Evolutionary conservation across 2,113 vertebrate species (phyloP), one percentile per base, ranked within the genome.

Genomic region (Salvator merianae): DNA sequence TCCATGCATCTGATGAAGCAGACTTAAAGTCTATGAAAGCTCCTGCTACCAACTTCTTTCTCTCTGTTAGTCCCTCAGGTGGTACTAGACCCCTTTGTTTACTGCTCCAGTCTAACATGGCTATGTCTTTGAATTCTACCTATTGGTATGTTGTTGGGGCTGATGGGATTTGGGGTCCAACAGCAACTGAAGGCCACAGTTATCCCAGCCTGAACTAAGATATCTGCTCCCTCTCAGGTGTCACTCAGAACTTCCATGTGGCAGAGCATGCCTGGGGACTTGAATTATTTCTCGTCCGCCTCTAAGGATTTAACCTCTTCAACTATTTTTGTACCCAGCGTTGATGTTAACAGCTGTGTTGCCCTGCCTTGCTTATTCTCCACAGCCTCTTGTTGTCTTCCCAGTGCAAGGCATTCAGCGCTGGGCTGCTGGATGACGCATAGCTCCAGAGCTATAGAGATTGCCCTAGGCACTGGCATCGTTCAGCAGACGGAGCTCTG

Each of bases 401-500:
- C 30, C 38, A 55, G 9, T 34, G 69, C 34, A 69, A 72, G 3
- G 32, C 38, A 82, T 50, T 36, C 3, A 63, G 22, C 36, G n/a
- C 20, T 65, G 30, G 14, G 30, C 22, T 79, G 38, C 68, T 63
- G 68, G 3, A 38, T 63, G 53, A 22, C 72, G 38, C 20, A n/a
- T 8, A 72, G 32, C 38, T 30, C 16, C 20, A 26, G 68, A 79
- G 43, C 16, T 24, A 10, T 69, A 47, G 63, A 69, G 69, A 36
- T 47, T 30, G 77, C 72, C 69, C 22, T 77, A 65, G 69, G 55
- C 77, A 73, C 40, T 13, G 38, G 47, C 16, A 32, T 22, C 55
- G 50, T 40, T 65, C 77, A 36, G 69, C 83, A 79, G 77, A 79
- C 72, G 83, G 83, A 73, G 77, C 69, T 73, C 32, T 3, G 69